A percentile compares a stretch with the other conserved stretches of the same genome.
These are phyloP conservation scores for Vireo griseus DNA, from an alignment of 2,797 vertebrate species.

Conservation along the genomic window DNA sequence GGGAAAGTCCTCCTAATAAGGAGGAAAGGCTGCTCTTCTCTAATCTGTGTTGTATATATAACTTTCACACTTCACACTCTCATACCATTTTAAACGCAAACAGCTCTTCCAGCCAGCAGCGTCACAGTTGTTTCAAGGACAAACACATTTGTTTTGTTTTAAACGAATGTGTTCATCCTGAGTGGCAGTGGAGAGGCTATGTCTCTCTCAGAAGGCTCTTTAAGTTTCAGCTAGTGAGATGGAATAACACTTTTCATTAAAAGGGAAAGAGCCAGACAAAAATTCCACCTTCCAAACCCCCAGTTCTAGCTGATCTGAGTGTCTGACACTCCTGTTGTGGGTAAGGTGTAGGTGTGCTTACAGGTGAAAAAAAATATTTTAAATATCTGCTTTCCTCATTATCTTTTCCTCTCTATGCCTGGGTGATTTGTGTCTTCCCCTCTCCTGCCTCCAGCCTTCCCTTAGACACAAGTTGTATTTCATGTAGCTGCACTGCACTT, in stretches of 20 bases:
- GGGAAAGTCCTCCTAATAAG: background rate
- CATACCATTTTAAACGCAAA: background rate
- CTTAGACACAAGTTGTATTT: background rate
- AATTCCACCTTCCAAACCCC: background rate
- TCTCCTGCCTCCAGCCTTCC: background rate
- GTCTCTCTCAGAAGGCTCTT: background rate
- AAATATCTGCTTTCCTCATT: background rate
- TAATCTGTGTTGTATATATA: background rate
- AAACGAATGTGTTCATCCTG: background rate
- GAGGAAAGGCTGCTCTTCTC: background rate
- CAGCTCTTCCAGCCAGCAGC: background rate
- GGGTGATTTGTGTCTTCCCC: background rate
- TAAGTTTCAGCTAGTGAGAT: background rate
- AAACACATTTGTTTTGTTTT: constrained; percentile 28
- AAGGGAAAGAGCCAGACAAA: background rate
- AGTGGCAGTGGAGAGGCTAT: background rate
- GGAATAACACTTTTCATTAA: background rate
- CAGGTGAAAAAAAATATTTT: background rate
- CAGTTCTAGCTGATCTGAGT: background rate
- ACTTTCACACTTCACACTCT: background rate
- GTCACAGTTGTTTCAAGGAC: background rate
- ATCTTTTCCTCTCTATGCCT: background rate
- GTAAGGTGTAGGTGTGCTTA: background rate
- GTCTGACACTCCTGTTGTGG: background rate
- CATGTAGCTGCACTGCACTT: background rate